Evolutionary conservation across 2,888 invertebrate genomes (phyloP).

Genomic region (Polydesmus complanatus): DNA sequence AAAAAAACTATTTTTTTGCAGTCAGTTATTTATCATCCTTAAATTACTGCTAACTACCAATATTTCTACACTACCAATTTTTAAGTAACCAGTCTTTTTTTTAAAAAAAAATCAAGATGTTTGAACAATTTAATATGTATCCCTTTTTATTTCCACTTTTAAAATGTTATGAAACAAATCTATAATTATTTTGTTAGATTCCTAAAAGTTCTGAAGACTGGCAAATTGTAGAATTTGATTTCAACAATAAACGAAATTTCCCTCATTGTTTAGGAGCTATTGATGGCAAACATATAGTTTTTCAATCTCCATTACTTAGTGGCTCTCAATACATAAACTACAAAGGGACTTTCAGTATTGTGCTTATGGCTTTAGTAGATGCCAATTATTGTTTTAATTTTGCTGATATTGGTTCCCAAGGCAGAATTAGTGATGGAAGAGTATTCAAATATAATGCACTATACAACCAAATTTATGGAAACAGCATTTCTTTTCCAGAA

Average conservation of each 20-base stretch:
- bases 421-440: neutral
- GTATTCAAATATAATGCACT: neutral
- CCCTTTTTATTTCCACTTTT: no score
- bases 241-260: neutral
- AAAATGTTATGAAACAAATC: neutral
- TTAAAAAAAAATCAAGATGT: no score
- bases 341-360: conserved; percentile 3
- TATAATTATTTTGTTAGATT: neutral
- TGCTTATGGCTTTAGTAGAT: conserved; percentile 2
- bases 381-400: neutral
- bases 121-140: no score
- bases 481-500: neutral
- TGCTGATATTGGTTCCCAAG: neutral
- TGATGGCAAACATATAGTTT: neutral
- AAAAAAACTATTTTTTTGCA: no score
- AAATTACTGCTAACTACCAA: no score
- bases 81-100: no score
- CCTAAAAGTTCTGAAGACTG: neutral
- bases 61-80: no score
- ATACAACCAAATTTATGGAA: neutral
- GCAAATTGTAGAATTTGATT: neutral
- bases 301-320: neutral
- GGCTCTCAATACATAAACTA: conserved; percentile 1
- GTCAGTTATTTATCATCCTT: no score
- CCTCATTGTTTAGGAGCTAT: neutral